phyloP scores from a whole-genome alignment of 2,797 vertebrate genomes.

The Malacoraja senta region DNA sequence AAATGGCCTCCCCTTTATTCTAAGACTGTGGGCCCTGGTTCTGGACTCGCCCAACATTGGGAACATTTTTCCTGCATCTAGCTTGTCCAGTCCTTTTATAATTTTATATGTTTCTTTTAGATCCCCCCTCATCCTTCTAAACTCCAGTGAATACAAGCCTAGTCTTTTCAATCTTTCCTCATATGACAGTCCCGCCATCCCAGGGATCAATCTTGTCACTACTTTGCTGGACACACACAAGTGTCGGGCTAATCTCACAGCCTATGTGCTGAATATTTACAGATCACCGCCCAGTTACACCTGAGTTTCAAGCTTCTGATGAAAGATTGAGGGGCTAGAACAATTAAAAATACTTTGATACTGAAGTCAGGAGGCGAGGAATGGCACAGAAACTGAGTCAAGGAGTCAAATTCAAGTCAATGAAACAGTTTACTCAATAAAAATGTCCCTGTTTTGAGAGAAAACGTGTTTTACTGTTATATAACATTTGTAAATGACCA shows the following conservation, averaged over 20 bases:
- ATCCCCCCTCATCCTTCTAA: too few species aligned
- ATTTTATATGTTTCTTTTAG: too few species aligned
- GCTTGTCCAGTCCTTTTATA: too few species aligned
- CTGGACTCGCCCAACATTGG: too few species aligned
- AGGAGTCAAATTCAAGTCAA: background rate
- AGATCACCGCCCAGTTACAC: background rate
- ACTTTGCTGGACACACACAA: too few species aligned
- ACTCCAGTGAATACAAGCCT: too few species aligned
- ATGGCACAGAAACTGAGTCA: background rate
- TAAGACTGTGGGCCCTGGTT: too few species aligned
- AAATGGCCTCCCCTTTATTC: too few species aligned
- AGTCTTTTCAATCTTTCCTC: too few species aligned
- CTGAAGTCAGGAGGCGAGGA: background rate
- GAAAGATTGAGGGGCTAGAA: background rate
- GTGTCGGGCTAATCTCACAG: background rate
- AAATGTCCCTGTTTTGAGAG: background rate
- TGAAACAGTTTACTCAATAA: background rate
- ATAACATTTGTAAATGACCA: background rate
- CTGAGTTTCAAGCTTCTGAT: background rate
- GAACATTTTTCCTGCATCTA: too few species aligned
- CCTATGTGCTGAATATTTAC: background rate
- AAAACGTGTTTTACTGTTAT: background rate
- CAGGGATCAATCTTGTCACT: too few species aligned
- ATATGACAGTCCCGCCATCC: too few species aligned
- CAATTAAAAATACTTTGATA: background rate